phyloP scores from a whole-genome alignment of 2,797 vertebrate species.

The Sciurus carolinensis region DNA sequence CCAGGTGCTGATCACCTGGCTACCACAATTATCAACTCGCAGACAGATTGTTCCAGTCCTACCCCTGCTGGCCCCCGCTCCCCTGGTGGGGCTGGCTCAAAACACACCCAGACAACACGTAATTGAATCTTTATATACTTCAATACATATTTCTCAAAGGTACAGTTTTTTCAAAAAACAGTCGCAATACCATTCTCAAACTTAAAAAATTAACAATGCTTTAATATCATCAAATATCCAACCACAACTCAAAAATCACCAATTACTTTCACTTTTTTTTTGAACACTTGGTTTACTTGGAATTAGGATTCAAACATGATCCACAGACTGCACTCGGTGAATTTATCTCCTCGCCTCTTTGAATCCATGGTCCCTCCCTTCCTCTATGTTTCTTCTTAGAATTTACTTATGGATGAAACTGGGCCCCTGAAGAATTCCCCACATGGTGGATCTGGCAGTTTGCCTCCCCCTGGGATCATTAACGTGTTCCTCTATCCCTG shows the following conservation, averaged over 20 bases:
- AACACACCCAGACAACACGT: background rate
- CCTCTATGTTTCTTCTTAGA: background rate
- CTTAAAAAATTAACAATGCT: background rate
- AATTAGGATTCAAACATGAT: background rate
- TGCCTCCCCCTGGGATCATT: background rate
- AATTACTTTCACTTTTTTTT: background rate
- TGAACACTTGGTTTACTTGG: background rate
- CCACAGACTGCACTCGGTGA: background rate
- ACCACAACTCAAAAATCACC: background rate
- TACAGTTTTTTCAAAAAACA: background rate
- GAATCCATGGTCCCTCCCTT: background rate
- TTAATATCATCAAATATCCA: constrained; percentile 19
- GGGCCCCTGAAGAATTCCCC: background rate
- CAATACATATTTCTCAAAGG: background rate
- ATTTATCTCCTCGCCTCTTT: background rate
- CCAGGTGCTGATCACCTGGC: background rate
- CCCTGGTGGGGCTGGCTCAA: background rate
- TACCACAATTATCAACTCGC: background rate
- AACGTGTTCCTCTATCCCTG: background rate
- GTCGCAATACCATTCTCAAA: background rate
- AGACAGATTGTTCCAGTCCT: background rate
- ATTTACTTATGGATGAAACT: background rate
- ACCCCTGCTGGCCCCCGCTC: too few species aligned
- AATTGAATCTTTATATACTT: background rate
- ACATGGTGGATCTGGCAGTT: background rate